Base-by-base conservation (phyloP, 1,140 invertebrate genomes). In the Neodiprion lecontei region DNA sequence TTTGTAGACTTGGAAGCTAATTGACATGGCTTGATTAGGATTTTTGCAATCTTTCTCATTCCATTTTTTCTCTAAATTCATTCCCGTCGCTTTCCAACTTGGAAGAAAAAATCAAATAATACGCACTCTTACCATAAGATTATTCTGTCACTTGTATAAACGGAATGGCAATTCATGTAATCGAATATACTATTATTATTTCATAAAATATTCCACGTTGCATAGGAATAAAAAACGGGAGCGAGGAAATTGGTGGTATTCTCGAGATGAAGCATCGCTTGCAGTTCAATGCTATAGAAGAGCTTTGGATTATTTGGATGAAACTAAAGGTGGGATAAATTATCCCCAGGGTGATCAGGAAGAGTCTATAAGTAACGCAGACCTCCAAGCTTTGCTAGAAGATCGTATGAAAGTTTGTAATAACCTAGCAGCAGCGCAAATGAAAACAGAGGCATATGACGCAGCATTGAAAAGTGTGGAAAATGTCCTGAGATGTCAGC, bases 191-290 rank as follows among this genome's bases (percentile, higher is more conserved):
- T 40, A 40, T 5, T 40, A 40, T 40, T 40, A 5, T 4, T 70
- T 17, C 5, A 21, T 21, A 17, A 69, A 17, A 69, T 69, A 69
- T 69, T 17, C 7, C 14, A 17, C 14, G 5, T 12, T 48, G 28
- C 88, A 76, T 79, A 95, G 95, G 14, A 94, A 92, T 74, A 91
- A 91, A 70, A 97, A 97, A 83, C 92, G 95, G 79, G 93, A 94
- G 81, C 90, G 95, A 75, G 96, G 96, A 7, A 98, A 97, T 85
- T 96, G 94, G 90, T 96, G 95, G 93, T 97, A 96, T 84, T 89
- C 91, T 17, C 90, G 96, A 61, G 90, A 92, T 47, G 96, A 98
- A 80, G 91, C 92, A 69, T 91, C 90, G 28, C 88, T 93, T 50
- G 95, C 96, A 1, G 93, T 97, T 73, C 94, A 96, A 76, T 92